phyloP scores from a whole-genome alignment of 2,888 invertebrate genomes.

The Agriopis marginaria region DNA sequence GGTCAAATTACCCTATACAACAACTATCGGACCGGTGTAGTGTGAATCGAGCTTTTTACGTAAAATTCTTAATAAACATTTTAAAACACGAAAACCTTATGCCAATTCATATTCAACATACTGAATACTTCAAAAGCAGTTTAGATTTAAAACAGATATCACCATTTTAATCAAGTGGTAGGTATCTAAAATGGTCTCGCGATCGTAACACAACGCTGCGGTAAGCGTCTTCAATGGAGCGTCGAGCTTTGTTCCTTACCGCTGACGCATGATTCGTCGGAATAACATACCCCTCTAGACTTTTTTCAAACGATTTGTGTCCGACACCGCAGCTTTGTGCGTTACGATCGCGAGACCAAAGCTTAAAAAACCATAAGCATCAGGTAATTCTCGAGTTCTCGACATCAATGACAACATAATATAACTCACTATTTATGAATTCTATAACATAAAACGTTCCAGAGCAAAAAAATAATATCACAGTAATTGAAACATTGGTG shows the following conservation, averaged over 20 bases:
- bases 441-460: too few species aligned
- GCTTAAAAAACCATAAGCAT: neutral
- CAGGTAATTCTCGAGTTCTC: neutral
- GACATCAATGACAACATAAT: neutral
- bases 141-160: neutral
- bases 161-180: neutral
- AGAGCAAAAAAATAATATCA: conserved; percentile 7
- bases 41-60: neutral
- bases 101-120: neutral
- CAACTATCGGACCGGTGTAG: neutral
- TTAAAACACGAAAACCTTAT: neutral
- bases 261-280: too few species aligned
- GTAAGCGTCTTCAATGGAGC: too few species aligned
- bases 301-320: too few species aligned
- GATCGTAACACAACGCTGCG: too few species aligned
- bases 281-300: too few species aligned
- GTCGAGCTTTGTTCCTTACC: too few species aligned
- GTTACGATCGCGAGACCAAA: too few species aligned
- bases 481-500: conserved; percentile 7
- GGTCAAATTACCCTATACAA: too few species aligned
- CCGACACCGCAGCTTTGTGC: too few species aligned
- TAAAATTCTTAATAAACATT: neutral
- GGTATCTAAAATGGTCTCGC: too few species aligned
- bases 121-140: neutral
- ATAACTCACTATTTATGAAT: neutral